Conservation (phyloP, 2,113 vertebrate genomes). For the Charadrius vociferus region DNA sequence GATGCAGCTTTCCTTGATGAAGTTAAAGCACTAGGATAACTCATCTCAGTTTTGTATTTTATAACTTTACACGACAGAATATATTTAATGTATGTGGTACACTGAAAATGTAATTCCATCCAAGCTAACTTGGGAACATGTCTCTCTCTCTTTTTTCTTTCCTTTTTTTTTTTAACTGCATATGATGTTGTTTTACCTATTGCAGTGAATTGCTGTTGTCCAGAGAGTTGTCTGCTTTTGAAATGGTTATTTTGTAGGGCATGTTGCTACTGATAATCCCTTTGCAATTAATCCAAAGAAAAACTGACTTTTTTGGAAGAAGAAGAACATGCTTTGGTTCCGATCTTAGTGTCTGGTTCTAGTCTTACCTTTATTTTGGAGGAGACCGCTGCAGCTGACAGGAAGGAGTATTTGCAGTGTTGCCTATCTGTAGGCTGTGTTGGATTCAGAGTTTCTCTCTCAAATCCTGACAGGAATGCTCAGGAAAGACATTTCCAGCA, state of each 20-base stretch:
- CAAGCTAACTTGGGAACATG: background rate
- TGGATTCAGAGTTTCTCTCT: background rate
- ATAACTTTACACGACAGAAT: background rate
- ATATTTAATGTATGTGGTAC: background rate
- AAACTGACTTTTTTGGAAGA: background rate
- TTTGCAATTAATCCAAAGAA: background rate
- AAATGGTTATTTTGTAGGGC: background rate
- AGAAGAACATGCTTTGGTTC: background rate
- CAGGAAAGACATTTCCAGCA: background rate
- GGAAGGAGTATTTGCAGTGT: background rate
- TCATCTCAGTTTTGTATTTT: background rate
- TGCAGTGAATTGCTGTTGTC: background rate
- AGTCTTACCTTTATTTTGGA: background rate
- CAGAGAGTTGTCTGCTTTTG: background rate
- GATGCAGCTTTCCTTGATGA: background rate
- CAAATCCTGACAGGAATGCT: background rate
- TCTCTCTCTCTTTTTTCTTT: accelerated
- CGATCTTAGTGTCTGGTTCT: background rate
- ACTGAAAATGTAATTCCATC: background rate
- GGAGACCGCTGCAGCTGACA: background rate
- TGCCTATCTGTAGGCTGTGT: background rate
- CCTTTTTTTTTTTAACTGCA: background rate
- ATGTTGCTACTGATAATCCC: background rate
- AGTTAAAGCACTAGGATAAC: background rate
- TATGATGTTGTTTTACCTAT: background rate